phyloP scores from a whole-genome alignment of 2,797 vertebrate species.

The Xiphorhynchus erythropygius region DNA sequence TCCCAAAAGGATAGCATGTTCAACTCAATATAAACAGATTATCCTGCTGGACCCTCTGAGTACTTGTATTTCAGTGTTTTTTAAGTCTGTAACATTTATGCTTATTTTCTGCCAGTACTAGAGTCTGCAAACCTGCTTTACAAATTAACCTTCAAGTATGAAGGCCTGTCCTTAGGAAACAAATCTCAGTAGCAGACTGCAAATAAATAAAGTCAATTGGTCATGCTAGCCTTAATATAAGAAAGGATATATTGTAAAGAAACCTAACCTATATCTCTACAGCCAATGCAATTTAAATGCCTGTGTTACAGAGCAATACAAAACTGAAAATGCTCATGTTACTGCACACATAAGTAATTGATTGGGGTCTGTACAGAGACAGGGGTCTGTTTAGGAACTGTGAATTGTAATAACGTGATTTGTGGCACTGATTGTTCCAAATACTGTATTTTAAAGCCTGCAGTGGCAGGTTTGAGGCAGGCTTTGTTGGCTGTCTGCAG shows the following conservation, averaged over 20 bases:
- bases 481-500: not conserved
- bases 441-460: not conserved
- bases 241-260: constrained; percentile 43
- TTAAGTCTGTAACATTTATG: constrained; percentile 66
- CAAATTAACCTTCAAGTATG: constrained; percentile 60
- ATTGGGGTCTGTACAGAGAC: not conserved
- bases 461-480: not conserved
- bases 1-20: constrained; percentile 76
- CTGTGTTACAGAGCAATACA: not conserved
- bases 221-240: constrained; percentile 25
- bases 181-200: constrained; percentile 58
- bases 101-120: constrained; percentile 66
- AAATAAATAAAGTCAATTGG: constrained; percentile 43
- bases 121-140: constrained; percentile 61
- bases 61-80: constrained; percentile 72
- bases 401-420: not conserved
- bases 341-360: not conserved
- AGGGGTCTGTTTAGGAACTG: not conserved
- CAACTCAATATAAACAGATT: constrained; percentile 78
- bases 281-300: constrained; percentile 50
- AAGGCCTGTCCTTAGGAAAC: constrained; percentile 34
- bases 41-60: constrained; percentile 66
- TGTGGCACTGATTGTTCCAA: not conserved
- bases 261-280: constrained; percentile 45
- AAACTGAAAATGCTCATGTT: constrained; percentile 16